phyloP scores from a whole-genome alignment of 2,888 invertebrate species.

The Polydrusus tereticollis region DNA sequence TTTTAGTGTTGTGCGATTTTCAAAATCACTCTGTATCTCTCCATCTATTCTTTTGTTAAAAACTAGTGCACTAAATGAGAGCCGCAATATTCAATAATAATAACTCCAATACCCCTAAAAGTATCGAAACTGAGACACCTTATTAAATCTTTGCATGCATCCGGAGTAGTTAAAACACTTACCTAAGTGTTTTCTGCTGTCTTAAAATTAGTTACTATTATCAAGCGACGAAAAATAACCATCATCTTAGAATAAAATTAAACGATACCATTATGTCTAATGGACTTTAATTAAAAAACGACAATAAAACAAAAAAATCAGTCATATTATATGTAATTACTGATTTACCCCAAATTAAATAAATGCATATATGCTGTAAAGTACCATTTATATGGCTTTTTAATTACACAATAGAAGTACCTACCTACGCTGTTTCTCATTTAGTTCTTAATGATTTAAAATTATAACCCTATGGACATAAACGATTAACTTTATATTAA shows the following conservation, averaged over 20 bases:
- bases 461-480: slow-evolving; percentile 41
- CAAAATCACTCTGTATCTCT: too few species aligned
- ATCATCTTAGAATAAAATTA: slow-evolving; percentile 9
- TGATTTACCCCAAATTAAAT: slow-evolving; percentile 22
- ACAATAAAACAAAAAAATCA: slow-evolving; percentile 15
- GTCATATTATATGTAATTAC: slow-evolving; percentile 22
- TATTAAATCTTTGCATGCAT: too few species aligned
- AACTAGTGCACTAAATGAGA: too few species aligned
- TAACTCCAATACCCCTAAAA: too few species aligned
- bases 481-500: slow-evolving; percentile 38
- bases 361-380: slow-evolving; percentile 31
- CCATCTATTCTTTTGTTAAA: too few species aligned
- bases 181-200: not conserved
- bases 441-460: slow-evolving; percentile 36
- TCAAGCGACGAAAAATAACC: not conserved
- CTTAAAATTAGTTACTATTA: not conserved
- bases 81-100: too few species aligned
- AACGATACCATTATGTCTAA: not conserved
- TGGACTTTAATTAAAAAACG: slow-evolving; percentile 13
- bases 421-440: slow-evolving; percentile 34
- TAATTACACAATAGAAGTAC: slow-evolving; percentile 30
- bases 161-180: not conserved
- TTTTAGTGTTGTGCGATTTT: too few species aligned
- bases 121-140: too few species aligned
- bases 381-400: slow-evolving; percentile 23